Evolutionary conservation across 2,888 invertebrate genomes (phyloP), one percentile per base, ranked within the genome.

Genomic region (Tillus elongatus): DNA sequence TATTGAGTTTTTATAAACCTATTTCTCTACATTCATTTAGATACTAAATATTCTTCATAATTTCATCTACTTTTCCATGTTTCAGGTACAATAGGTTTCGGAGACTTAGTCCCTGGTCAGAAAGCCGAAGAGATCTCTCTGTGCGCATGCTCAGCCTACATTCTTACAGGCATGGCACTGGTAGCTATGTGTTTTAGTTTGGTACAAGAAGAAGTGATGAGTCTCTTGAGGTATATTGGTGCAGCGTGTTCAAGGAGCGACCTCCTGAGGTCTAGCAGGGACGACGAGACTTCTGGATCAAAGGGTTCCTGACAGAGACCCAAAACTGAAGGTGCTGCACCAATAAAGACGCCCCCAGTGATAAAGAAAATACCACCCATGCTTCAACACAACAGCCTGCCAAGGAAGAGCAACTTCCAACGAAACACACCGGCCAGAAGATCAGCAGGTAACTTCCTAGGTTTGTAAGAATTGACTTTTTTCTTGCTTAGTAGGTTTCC

Each of bases 181-280:
- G 79, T 88, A 33, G 87, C 88, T 24, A 87, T 85, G 82, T 87
- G 87, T 63, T 88, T 88, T 67, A 86, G 84, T 63, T 69, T 88
- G 40, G 81, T 87, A 35, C 87, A 86, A 61, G 85, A 85, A 54
- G 85, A 86, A 61, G 73, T 83, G 40, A 66, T 72, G 37, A 67
- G 68, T 45, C 65, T 74, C 46, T 66, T 75, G 41, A 62, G 72
- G 43, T 68, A 68, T 45, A 66, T 74, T 45, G 71, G 44, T 59
- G 61, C 51, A 60, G 64, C 51, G 54, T 57, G 54, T 50, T 51
- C 27, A 13, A 27, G 8, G 15, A 13, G 28, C 33, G 33, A 9
- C 13, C 8, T 15, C 35, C n/a, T 13, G 10, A 35, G 46, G 44
- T 38, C 26, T 30, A 41, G 43, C 12, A 50, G 61, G 30, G 67